Evolutionary conservation across 2,888 invertebrate genomes (phyloP), one percentile per base, ranked within the genome.

Genomic region (Phyto melanocephala): DNA sequence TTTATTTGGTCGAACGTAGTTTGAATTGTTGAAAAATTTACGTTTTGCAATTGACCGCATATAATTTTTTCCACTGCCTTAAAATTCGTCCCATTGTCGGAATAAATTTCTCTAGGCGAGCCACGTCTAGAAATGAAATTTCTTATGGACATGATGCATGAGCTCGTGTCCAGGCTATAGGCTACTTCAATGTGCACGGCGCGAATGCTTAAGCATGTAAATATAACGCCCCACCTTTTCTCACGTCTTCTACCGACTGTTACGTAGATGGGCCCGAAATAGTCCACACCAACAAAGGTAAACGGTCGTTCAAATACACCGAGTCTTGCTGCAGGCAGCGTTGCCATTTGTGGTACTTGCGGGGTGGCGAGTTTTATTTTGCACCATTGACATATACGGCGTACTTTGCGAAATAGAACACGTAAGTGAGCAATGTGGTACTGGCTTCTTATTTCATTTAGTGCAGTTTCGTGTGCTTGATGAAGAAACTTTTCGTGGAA

Each of bases 401-500:
- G 79, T 0, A 79, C 75, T 28, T 72, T 70, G 50, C 81, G 70
- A 13, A 75, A 85, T 2, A 80, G 10, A 6, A 80, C 75, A 1
- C 80, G 84, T 11, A 80, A 70, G 5, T 13, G 11, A 20, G 20
- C 11, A 13, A 77, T 47, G 24, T 63, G 33, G 17, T 28, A 63
- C 1, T 47, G 33, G 20, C 50, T n/a, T 71, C 47, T 85, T 20
- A 85, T 77, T 56, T 77, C 71, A 35, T 85, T 84, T 0, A 85
- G 70, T 0, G 65, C 67, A 0, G 84, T 76, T 62, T 85, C 83
- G 10, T 86, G 81, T 0, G 68, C 76, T 10, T 68, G 50, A 33
- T 85, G 86, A 35, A 76, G 81, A 45, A 70, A 70, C 10, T 65
- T 71, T 37, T 84, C 83, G 20, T 85, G 84, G 0, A 33, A 67